Evolutionary conservation across 2,888 invertebrate genomes (phyloP).

Genomic region (Monochamus alternatus): DNA sequence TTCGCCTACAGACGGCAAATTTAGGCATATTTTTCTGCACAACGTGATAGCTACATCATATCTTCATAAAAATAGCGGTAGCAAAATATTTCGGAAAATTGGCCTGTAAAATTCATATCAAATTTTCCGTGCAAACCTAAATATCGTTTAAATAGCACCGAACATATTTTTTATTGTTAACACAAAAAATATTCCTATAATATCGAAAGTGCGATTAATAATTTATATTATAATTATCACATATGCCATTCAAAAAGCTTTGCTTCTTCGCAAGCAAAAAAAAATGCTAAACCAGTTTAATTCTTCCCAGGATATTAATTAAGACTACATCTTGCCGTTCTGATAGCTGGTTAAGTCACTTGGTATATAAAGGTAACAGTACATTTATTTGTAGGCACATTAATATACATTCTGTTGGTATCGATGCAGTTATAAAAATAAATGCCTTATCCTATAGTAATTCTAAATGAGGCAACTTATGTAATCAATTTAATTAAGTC

Average conservation of each 20-base stretch:
- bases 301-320: too few relatives aligned
- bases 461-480: constrained; percentile 11
- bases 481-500: background rate
- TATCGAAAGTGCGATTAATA: too few relatives aligned
- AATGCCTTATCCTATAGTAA: background rate
- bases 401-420: constrained; percentile 8
- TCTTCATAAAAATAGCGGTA: too few relatives aligned
- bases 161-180: too few relatives aligned
- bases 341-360: background rate
- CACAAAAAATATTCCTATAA: too few relatives aligned
- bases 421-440: constrained; percentile 14
- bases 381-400: constrained; percentile 2
- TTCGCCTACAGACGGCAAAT: too few relatives aligned
- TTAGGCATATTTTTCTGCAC: background rate
- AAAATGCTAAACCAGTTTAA: too few relatives aligned
- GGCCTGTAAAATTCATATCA: background rate
- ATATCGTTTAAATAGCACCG: too few relatives aligned
- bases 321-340: background rate
- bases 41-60: background rate
- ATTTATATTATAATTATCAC: too few relatives aligned
- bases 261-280: too few relatives aligned
- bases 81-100: constrained; percentile 1
- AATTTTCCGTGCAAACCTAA: background rate
- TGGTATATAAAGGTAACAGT: constrained; percentile 12
- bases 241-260: too few relatives aligned